These are phyloP conservation scores for Luscinia megarhynchos DNA, from an alignment of 2,797 vertebrate genomes.

Conservation along the genomic window DNA sequence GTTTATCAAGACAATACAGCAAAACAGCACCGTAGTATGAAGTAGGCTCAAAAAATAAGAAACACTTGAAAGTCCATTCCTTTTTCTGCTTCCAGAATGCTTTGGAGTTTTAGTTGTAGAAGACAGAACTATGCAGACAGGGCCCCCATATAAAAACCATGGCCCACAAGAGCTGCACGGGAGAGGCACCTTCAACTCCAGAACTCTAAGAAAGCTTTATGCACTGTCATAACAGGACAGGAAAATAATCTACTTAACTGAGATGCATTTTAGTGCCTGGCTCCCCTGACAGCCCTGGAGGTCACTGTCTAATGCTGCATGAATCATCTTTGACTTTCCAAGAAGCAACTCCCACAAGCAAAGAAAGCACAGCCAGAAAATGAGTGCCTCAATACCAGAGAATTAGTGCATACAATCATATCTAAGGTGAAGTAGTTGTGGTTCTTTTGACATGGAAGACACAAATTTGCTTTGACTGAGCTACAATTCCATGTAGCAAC, in stretches of 20 bases:
- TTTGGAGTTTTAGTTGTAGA: not conserved
- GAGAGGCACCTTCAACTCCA: not conserved
- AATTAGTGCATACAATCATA: not conserved
- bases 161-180: not conserved
- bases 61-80: not conserved
- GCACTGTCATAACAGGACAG: not conserved
- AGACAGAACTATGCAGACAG: not conserved
- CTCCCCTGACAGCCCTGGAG: not conserved
- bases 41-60: not conserved
- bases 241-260: not conserved
- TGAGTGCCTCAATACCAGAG: not conserved
- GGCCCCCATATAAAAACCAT: not conserved
- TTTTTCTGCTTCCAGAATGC: not conserved
- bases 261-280: not conserved
- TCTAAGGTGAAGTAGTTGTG: not conserved
- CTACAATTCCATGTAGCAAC: not conserved
- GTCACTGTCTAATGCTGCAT: not conserved
- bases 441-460: not conserved
- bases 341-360: not conserved
- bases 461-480: not conserved
- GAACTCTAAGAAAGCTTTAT: not conserved
- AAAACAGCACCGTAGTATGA: not conserved
- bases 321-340: not conserved
- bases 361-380: not conserved
- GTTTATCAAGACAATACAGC: not conserved